Base-by-base conservation (phyloP, 2,113 vertebrate species). In the Phalacrocorax carbo region DNA sequence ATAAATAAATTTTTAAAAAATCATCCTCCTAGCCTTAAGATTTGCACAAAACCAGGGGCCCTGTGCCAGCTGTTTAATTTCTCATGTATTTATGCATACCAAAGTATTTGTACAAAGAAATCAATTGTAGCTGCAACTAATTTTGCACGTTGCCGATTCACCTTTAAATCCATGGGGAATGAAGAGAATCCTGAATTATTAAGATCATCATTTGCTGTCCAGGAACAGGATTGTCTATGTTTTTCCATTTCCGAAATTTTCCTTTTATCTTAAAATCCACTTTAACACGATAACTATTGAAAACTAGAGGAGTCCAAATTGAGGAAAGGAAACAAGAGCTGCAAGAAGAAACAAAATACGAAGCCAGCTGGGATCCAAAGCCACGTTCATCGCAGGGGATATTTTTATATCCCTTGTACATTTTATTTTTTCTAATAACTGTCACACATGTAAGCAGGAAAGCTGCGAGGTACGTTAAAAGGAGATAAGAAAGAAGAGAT, bases 61-160 rank as follows among this genome's bases (percentile, higher is more conserved):
- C 62, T 68, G 52, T 75, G 57, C 36, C 65, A 92, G 79, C 44
- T 61, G 7, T 54, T 94, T 89, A 60, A 95, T 93, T 95, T 92
- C 93, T 85, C 20, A 61, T 65, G 49, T 84, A 91, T 93, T 91
- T 95, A 92, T 88, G 78, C 86, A 93, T 52, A 66, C 23, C 40
- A 23, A 85, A 91, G 66, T 44, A 61, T 80, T 62, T 40, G 75
- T 72, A 82, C n/a, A 61, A 95, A 76, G 71, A 88, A 93, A 95
- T 82, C 60, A 94, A 72, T 68, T 88, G 46, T 49, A 82, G 81
- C 78, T 87, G 78, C 70, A 89, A 82, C 65, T 84, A 17, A 76
- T 66, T 82, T 25, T 90, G 83, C 88, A 83, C 3, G 0, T 42
- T 82, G 70, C 54, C 36, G 1, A 93, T 73, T 95, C 82, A 85